A percentile compares a stretch with the other conserved stretches of the same genome.
Conservation (phyloP, 2,888 invertebrate species). For the Trichopria drosophilae region DNA sequence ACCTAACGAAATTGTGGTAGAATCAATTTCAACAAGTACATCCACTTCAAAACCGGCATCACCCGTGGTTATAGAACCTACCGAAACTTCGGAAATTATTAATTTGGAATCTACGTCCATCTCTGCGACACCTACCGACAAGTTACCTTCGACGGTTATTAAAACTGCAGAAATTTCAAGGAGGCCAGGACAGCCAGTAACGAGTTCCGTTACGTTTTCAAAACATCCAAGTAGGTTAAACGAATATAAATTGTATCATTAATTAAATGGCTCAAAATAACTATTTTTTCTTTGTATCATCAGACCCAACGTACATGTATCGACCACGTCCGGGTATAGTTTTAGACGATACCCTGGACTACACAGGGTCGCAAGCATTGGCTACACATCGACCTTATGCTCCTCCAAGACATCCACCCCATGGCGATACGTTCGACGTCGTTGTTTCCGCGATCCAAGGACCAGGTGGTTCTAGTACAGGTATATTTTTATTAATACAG, state of each 20-base stretch:
- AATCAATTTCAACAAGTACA: constrained; percentile 19
- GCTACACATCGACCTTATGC: constrained; percentile 61
- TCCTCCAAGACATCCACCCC: constrained; percentile 53
- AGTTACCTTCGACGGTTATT: constrained; percentile 49
- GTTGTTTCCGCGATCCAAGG: constrained; percentile 88
- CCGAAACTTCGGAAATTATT: no score
- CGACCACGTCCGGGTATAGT: constrained; percentile 84
- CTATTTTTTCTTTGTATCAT: no score
- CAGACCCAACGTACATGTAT: constrained; percentile 61
- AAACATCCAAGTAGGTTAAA: constrained; percentile 44
- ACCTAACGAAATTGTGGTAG: no score
- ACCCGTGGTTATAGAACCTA: constrained; percentile 40
- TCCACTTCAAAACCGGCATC: constrained; percentile 39
- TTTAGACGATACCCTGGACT: constrained; percentile 69
- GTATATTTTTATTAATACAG: no score
- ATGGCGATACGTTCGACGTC: constrained; percentile 83
- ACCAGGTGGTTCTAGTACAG: no score
- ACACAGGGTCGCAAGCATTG: constrained; percentile 56
- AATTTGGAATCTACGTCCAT: constrained; percentile 32
- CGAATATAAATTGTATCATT: neutral
- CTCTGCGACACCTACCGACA: constrained; percentile 56
- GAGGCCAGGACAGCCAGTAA: constrained; percentile 33
- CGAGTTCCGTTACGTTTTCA: constrained; percentile 43
- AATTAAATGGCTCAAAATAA: neutral
- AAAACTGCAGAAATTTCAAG: constrained; percentile 29